phyloP scores from a whole-genome alignment of 1,140 invertebrate species.

The Orchesella cincta region DNA sequence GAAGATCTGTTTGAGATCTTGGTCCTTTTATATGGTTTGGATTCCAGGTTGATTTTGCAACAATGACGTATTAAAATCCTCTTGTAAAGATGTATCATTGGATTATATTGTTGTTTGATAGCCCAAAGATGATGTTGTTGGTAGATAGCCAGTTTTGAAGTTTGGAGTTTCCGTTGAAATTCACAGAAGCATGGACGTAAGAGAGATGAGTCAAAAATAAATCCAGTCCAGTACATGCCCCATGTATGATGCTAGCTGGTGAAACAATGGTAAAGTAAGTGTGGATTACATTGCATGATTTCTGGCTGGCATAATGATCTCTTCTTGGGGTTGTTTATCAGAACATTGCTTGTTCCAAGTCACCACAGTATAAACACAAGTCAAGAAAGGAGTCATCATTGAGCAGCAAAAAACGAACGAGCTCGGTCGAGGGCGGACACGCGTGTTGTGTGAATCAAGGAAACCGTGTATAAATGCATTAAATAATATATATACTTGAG shows the following conservation, averaged over 20 bases:
- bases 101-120: background rate
- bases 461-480: too few species aligned
- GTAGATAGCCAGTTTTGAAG: background rate
- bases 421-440: too few species aligned
- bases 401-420: too few species aligned
- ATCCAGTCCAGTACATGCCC: background rate
- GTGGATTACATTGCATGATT: background rate
- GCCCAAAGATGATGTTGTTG: background rate
- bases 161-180: conserved; percentile 15
- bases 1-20: background rate
- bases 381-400: background rate
- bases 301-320: background rate
- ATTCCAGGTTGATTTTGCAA: background rate
- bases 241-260: background rate
- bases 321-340: background rate
- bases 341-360: background rate
- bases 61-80: background rate
- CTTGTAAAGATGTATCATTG: background rate
- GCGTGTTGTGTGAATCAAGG: too few species aligned
- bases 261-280: background rate
- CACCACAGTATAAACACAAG: background rate
- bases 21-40: background rate
- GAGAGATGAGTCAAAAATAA: conserved; percentile 13
- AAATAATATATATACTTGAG: too few species aligned
- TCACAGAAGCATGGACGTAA: background rate